These are phyloP conservation scores for Parapristionchus giblindavisi DNA, from an alignment of 2,888 invertebrate genomes.

Conservation along the genomic window DNA sequence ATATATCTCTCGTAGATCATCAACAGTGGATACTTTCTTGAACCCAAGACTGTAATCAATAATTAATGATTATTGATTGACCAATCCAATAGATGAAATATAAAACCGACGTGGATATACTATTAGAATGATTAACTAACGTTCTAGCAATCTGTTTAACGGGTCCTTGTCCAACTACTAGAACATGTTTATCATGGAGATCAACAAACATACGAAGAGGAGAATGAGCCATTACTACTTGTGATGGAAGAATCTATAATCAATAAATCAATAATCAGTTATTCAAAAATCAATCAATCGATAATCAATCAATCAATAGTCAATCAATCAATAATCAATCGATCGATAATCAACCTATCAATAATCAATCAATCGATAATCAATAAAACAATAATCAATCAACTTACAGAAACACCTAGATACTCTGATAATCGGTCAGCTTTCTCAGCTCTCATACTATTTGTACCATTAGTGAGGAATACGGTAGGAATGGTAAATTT, in stretches of 20 bases:
- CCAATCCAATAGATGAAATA: background rate
- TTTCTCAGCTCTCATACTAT: slow-evolving; percentile 74
- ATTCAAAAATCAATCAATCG: too few relatives aligned
- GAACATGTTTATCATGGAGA: slow-evolving; percentile 76
- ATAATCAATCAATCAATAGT: too few relatives aligned
- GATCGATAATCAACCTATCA: too few relatives aligned
- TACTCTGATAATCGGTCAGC: slow-evolving; percentile 76
- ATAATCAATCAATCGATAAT: too few relatives aligned
- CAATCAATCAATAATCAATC: too few relatives aligned
- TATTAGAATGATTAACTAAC: too few relatives aligned
- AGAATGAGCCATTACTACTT: slow-evolving; percentile 78
- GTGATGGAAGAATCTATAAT: slow-evolving; percentile 75
- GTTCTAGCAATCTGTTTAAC: slow-evolving; percentile 74
- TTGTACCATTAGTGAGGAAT: slow-evolving; percentile 79
- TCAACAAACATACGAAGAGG: slow-evolving; percentile 76
- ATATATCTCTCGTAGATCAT: slow-evolving; percentile 75
- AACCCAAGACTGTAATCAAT: slow-evolving; percentile 77
- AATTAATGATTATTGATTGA: background rate
- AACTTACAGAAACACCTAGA: slow-evolving; percentile 75
- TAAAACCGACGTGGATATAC: too few relatives aligned
- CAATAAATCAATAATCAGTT: too few relatives aligned
- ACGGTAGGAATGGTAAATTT: slow-evolving; percentile 76
- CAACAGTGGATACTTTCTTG: slow-evolving; percentile 75
- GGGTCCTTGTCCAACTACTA: slow-evolving; percentile 77
- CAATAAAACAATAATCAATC: too few relatives aligned